Evolutionary conservation across 2,113 vertebrate species (phyloP).

Genomic region (Lontra canadensis): DNA sequence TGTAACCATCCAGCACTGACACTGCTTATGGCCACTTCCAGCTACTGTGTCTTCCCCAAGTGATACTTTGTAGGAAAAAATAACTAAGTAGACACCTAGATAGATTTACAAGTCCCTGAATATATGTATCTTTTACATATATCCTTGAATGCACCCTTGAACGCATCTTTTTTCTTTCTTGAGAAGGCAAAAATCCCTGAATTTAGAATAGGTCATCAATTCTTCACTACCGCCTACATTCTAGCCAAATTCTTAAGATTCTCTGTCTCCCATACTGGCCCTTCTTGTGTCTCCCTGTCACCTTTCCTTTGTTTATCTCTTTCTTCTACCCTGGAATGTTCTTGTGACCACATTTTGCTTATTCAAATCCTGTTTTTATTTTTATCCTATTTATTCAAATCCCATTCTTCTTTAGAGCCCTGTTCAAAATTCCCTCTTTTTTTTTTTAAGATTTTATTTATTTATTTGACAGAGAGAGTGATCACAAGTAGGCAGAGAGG

Average conservation of each 20-base stretch:
- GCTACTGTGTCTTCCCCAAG: not conserved
- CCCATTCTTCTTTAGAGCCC: not conserved
- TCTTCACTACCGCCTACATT: not conserved
- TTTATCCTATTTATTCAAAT: not conserved
- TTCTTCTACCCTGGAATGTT: not conserved
- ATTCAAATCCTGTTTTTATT: not conserved
- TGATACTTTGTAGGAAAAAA: slow-evolving; percentile 17
- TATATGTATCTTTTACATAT: not conserved
- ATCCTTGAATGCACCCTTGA: not conserved
- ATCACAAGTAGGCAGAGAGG: too few relatives aligned
- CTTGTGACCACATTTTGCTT: not conserved
- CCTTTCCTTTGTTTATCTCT: not conserved
- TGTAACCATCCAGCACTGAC: not conserved
- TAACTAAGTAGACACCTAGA: not conserved
- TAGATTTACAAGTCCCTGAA: not conserved
- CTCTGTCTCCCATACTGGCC: not conserved
- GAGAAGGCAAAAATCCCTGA: not conserved
- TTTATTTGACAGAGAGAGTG: too few relatives aligned
- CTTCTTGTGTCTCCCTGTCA: not conserved
- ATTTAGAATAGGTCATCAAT: not conserved
- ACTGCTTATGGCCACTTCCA: not conserved
- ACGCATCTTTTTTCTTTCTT: not conserved
- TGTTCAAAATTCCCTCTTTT: not conserved
- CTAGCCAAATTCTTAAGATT: not conserved
- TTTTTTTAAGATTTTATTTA: too few relatives aligned